Evolutionary conservation across 1,140 invertebrate genomes (phyloP), one percentile per base, ranked within the genome.

Genomic region (Phymastichus coffea): DNA sequence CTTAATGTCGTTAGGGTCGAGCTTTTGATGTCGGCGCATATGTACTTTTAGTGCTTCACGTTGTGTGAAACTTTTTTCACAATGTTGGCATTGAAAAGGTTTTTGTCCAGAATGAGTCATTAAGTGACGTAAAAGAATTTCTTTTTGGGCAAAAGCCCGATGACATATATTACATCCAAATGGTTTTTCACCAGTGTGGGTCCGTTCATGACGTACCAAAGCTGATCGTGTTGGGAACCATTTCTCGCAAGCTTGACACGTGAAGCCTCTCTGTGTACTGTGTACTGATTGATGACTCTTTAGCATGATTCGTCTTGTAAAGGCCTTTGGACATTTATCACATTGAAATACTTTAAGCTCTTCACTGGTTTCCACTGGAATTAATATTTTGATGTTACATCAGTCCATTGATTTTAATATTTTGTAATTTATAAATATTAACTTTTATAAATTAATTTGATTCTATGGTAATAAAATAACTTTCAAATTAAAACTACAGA

Each of bases 51-150:
- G 74, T 12, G 86, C 84, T 64, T 85, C 84, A 40, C 86, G 85
- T 70, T 89, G 88, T 1, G 87, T 87, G 70, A 89, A 90, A 46
- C 86, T 86, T 66, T 91, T 88, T 0, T 82, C 77, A 70, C 93
- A 94, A 61, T 85, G 83, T 35, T 85, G 81, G 71, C 92, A 94
- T 67, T 86, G 85, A 76, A 89, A 91, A 0, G 92, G 93, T 69
- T 91, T 90, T 63, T 88, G 84, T 55, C 93, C 92, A 1, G 88
- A 90, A 69, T 96, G 93, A n/a, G 88, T 89, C 72, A 92, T 86
- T 63, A 91, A 83, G 76, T 96, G 93, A 0, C 92, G 84, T 25
- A 88, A 82, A 14, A 94, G 81, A 63, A 93, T 90, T 72, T 91
- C 90, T 49, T 89, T 86, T 71, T 92, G 87, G 1, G 89, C 85